Conservation (phyloP, 2,888 invertebrate species). For the Lacanobia oleracea region DNA sequence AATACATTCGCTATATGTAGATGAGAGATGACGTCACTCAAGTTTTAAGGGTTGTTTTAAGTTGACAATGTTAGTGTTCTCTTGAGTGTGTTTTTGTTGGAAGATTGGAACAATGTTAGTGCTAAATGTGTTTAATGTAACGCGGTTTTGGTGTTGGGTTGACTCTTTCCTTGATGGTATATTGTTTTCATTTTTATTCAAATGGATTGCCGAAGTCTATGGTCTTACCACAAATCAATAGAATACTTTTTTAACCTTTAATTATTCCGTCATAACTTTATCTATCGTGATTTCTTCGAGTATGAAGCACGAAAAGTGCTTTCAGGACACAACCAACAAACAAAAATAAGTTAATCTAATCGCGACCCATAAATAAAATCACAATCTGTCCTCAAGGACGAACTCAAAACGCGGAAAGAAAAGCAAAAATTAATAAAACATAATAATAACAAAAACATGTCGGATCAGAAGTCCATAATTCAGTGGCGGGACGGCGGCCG, state of each 20-base stretch:
- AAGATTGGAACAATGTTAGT: background rate
- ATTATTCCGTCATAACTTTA: background rate
- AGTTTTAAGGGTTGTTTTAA: slow-evolving; percentile 47
- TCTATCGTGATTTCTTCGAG: background rate
- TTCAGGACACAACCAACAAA: background rate
- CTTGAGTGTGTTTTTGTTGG: slow-evolving; percentile 27
- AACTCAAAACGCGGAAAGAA: slow-evolving; percentile 45
- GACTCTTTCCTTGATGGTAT: background rate
- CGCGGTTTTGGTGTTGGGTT: background rate
- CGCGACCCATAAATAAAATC: slow-evolving; percentile 44
- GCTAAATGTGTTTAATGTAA: slow-evolving; percentile 18
- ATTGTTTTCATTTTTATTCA: background rate
- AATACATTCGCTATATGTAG: slow-evolving; percentile 60
- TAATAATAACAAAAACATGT: slow-evolving; percentile 72
- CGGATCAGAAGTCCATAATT: slow-evolving; percentile 75
- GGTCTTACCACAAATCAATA: background rate
- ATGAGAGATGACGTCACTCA: slow-evolving; percentile 49
- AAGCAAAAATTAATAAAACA: slow-evolving; percentile 67
- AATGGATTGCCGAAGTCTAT: background rate
- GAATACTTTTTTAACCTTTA: background rate
- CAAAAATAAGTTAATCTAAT: slow-evolving; percentile 11
- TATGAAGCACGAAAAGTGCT: no score
- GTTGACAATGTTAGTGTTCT: slow-evolving; percentile 19
- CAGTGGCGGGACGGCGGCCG: slow-evolving; percentile 75
- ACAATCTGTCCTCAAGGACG: slow-evolving; percentile 34